These are phyloP conservation scores for Rhadinocentrus ornatus DNA, from an alignment of 2,797 vertebrate species.

Conservation along the genomic window DNA sequence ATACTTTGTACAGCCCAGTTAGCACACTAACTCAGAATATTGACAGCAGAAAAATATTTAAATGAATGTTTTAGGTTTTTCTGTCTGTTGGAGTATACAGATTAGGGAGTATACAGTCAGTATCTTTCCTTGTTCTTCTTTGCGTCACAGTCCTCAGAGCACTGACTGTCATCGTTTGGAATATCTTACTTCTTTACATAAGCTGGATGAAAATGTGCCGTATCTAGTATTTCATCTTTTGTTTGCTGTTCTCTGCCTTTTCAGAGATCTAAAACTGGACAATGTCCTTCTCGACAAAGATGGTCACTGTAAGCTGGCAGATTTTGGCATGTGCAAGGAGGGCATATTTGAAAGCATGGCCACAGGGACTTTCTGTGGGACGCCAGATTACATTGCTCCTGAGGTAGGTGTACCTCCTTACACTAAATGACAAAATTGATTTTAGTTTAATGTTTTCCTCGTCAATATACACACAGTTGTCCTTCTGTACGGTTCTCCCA, in stretches of 20 bases:
- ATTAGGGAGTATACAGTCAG: not conserved
- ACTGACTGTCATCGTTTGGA: not conserved
- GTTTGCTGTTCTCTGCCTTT: slow-evolving; percentile 35
- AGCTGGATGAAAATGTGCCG: slow-evolving; percentile 1
- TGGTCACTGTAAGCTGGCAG: slow-evolving; percentile 98
- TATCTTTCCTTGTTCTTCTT: not conserved
- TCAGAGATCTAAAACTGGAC: slow-evolving; percentile 96
- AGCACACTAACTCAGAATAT: not conserved
- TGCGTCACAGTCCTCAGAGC: not conserved
- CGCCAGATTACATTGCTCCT: slow-evolving; percentile 97
- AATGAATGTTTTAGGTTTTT: not conserved
- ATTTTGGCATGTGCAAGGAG: slow-evolving; percentile 99
- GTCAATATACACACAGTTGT: not conserved
- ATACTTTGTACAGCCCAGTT: not conserved
- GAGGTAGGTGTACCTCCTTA: slow-evolving; percentile 84
- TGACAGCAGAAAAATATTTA: not conserved
- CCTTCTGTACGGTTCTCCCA: not conserved
- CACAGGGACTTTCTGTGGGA: slow-evolving; percentile 97
- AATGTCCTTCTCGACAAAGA: slow-evolving; percentile 95
- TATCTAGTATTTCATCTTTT: not conserved
- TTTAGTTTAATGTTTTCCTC: not conserved
- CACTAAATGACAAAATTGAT: not conserved
- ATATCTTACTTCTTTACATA: not conserved
- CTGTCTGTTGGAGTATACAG: not conserved
- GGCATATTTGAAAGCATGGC: slow-evolving; percentile 88